Evolutionary conservation across 2,113 vertebrate species (phyloP).

Genomic region (Festucalex cinctus): DNA sequence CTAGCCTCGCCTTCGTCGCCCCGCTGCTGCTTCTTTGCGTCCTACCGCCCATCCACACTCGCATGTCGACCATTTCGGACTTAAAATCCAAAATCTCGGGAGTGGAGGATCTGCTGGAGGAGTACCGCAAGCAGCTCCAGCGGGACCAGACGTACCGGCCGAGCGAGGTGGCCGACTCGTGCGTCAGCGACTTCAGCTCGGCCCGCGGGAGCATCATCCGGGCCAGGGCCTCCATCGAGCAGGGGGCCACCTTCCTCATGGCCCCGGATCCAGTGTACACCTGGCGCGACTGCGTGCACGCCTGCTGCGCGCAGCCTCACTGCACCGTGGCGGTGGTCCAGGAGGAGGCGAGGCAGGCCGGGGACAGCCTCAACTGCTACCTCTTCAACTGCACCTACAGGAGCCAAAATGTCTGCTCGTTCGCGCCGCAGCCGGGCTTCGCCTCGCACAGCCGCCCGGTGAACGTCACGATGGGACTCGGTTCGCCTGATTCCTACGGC

Average conservation of each 20-base stretch:
- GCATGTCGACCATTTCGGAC: constrained; percentile 67
- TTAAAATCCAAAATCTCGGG: constrained; percentile 77
- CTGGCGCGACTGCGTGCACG: constrained; percentile 83
- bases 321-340: constrained; percentile 87
- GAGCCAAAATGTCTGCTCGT: constrained; percentile 80
- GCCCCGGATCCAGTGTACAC: constrained; percentile 75
- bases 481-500: constrained; percentile 13
- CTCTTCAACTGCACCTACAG: constrained; percentile 86
- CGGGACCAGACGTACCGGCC: constrained; percentile 67
- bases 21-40: constrained; percentile 30
- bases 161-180: constrained; percentile 52
- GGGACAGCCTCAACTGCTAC: constrained; percentile 76
- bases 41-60: background rate
- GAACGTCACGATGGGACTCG: constrained; percentile 51
- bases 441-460: constrained; percentile 75
- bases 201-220: constrained; percentile 84
- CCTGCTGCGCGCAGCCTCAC: constrained; percentile 83
- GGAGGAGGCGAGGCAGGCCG: constrained; percentile 61
- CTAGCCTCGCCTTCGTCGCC: constrained; percentile 15
- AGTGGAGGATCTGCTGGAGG: constrained; percentile 84
- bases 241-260: constrained; percentile 83
- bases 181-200: constrained; percentile 60
- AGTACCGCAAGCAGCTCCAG: constrained; percentile 86
- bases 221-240: constrained; percentile 84
- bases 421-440: constrained; percentile 83